Base-by-base conservation (phyloP, 2,113 vertebrate species). In the Nibea coibor region DNA sequence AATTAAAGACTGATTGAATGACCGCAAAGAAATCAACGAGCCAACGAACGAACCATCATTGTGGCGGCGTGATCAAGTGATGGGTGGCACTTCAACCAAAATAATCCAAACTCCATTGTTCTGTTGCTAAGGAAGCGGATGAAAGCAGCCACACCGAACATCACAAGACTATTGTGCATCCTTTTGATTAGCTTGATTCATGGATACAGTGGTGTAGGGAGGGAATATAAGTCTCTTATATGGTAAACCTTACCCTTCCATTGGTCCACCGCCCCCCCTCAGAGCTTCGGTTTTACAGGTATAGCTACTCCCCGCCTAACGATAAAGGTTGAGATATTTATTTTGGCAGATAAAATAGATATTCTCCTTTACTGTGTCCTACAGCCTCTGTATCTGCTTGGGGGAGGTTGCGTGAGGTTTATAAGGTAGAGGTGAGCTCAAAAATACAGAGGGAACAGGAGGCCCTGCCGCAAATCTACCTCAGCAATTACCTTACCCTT, bases 321-420 rank as follows among this genome's bases (percentile, higher is more conserved):
- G 5, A 83, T 83, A 85, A 75, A 74, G 20, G 43, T 47, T 24
- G 72, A 67, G 24, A 71, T 75, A 78, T 83, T 72, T 84, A 75
- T 72, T 82, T 83, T 56, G 39, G 65, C 57, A 74, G 73, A 82
- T 72, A 68, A 79, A 79, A 79, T 47, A 75, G 59, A 4, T 26
- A 10, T 74, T 87, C 66, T 48, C 76, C 82, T 75, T 81, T 58
- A 65, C 8, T 51, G 57, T 79, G 76, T 85, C 82, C 73, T 86
- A 61, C 56, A 48, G 56, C 35, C 67, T 17, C 14, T 20, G 39
- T 31, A 43, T 75, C 20, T 51, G 26, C 43, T 54, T n/a, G 3
- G 22, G 28, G 75, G 61, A 70, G 57, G 57, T 12, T 57, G 31
- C 28, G 7, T 12, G 20, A 73, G 64, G 58, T 85, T 85, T 72